Base-by-base conservation (phyloP, 2,797 vertebrate species). In the Gymnodraco acuticeps region DNA sequence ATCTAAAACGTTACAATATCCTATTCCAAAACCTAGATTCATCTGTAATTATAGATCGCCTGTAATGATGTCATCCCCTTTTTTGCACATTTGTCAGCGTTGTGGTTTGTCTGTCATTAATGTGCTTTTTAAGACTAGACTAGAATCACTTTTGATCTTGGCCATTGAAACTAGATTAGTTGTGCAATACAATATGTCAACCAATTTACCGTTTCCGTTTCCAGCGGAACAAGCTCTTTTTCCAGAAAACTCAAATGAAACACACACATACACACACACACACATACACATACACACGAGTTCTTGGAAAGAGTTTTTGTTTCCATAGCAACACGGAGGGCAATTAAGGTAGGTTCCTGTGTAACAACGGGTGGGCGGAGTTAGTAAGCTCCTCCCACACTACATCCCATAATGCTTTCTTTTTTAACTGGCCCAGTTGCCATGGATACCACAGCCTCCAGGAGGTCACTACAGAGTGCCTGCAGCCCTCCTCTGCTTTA, bases 271-370 rank as follows among this genome's bases (percentile, higher is more conserved):
- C 64, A 67, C 17, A 56, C 20, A 20, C 46, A 64, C 19, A 62
- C 19, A 43, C 48, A 74, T 33, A 70, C 16, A 58, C 4, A 46
- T 12, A 76, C 16, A 73, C 4, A 9, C 46, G 63, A 60, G 20
- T 82, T 83, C 64, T 75, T 86, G 69, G 70, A 84, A 85, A 82
- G 78, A 84, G 80, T 83, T 79, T 73, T 61, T 66, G 76, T 88
- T 84, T 83, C 88, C 85, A 86, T 87, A 58, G 86, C 70, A 91
- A 89, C 84, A 77, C 64, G 64, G 62, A 79, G 79, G 80, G 66
- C 64, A 78, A 87, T 90, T 86, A 86, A 90, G 81, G 82, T 88
- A 83, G 38, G 27, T 81, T 85, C 58, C 80, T 72, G 61, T 81
- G 68, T 55, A 77, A 89, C 70, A 90, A 83, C 55, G 74, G 70